phyloP scores from a whole-genome alignment of 2,888 invertebrate genomes.

The Pseudanteris insignis region DNA sequence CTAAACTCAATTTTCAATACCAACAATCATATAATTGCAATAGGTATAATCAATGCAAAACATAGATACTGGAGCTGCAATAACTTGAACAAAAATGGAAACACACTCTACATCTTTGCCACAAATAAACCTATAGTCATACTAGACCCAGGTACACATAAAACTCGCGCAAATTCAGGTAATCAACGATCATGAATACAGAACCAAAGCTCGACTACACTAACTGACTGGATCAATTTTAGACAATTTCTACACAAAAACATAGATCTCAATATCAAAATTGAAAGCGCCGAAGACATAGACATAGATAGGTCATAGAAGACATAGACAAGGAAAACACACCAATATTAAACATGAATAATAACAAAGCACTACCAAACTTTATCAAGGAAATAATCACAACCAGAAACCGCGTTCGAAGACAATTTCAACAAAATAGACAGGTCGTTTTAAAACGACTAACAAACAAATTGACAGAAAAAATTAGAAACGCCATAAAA shows the following conservation, averaged over 20 bases:
- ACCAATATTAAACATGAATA: not conserved
- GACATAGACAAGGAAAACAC: not conserved
- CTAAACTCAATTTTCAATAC: conserved; percentile 13
- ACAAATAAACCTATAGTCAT: not conserved
- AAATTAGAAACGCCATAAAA: not conserved
- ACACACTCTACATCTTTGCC: not conserved
- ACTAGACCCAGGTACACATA: conserved; percentile 10
- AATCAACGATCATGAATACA: not conserved
- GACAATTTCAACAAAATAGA: conserved; percentile 5
- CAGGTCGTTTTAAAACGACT: not conserved
- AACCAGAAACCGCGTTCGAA: not conserved
- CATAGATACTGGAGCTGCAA: not conserved
- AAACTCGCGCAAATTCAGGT: not conserved
- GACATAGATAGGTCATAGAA: not conserved
- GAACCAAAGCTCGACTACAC: not conserved
- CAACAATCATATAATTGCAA: not conserved
- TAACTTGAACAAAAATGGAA: not conserved
- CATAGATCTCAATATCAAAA: not conserved
- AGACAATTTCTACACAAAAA: not conserved
- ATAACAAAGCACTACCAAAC: not conserved
- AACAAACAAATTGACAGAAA: not conserved
- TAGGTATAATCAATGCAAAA: conserved; percentile 7
- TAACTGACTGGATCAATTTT: not conserved
- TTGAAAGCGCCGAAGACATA: not conserved
- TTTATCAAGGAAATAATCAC: conserved; percentile 11